Evolutionary conservation across 2,113 vertebrate genomes (phyloP), one percentile per base, ranked within the genome.

Genomic region (Myodes glareolus): DNA sequence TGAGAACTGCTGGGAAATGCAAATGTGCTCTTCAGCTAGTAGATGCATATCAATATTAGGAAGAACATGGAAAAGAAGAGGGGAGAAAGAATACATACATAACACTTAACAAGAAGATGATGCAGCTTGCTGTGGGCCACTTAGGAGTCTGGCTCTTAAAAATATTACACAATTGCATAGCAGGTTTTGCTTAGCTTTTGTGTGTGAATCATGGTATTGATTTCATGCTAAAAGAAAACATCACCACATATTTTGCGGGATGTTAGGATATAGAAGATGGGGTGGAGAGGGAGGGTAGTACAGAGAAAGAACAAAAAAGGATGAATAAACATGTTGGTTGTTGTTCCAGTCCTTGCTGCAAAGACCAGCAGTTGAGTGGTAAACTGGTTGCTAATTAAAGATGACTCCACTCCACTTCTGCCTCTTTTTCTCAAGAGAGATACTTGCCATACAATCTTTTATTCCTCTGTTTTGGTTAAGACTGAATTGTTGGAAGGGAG

Each of bases 11-110:
- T 95, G 68, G 61, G 97, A 94, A 97, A 99, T 98, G 98, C 97
- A 98, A 98, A 98, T 98, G 80, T 45, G 98, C 97, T 91, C 94
- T 93, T 92, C 45, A 65, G 96, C 96, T 65, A 42, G 90, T 94
- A 97, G 98, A 96, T 95, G 97, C 97, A 98, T 98, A 98, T 98
- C 98, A 98, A 98, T 98, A 98, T 98, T 98, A 97, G 98, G 97
- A 97, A 98, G 84, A 96, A 97, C 97, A 98, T 0, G 6, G 94
- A 94, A 98, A 98, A 98, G 98, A 98, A 98, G 97, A 94, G 89
- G 92, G 95, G 97, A 98, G 97, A 92, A 98, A 98, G 97, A 98
- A 98, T 96, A 97, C 96, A 97, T 98, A 98, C 96, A 97, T 98
- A 98, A 96, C 98, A 93, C 96, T 98, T 97, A 98, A 98, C 97